phyloP scores from a whole-genome alignment of 2,888 invertebrate genomes.

The Ptychoptera albimana region DNA sequence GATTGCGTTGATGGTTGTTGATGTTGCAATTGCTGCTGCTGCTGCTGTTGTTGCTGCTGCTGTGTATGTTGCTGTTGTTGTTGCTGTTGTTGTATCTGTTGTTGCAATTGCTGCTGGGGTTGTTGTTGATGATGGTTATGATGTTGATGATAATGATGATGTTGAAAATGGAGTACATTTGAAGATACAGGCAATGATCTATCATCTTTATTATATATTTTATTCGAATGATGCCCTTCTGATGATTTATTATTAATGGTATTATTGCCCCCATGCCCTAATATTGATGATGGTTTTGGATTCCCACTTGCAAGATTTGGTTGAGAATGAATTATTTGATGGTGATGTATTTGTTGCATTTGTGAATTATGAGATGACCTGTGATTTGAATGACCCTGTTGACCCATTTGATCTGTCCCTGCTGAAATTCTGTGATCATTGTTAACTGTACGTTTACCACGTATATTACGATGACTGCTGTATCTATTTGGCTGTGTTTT shows the following conservation, averaged over 20 bases:
- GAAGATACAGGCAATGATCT: background rate
- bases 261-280: background rate
- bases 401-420: constrained; percentile 12
- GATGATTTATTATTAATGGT: background rate
- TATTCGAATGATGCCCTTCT: constrained; percentile 1
- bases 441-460: constrained; percentile 18
- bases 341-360: constrained; percentile 1
- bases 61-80: constrained; percentile 12
- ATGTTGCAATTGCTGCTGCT: constrained; percentile 10
- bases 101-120: constrained; percentile 4
- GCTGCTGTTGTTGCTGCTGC: constrained; percentile 7
- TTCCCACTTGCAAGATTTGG: background rate
- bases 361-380: background rate
- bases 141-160: constrained; percentile 13
- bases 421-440: constrained; percentile 15
- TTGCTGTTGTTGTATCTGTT: constrained; percentile 13
- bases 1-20: constrained; percentile 4
- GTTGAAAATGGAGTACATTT: constrained; percentile 1
- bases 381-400: constrained; percentile 2
- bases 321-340: background rate
- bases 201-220: background rate
- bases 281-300: constrained; percentile 1
- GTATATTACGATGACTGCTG: constrained; percentile 21
- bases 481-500: constrained; percentile 20
- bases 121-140: constrained; percentile 8